Evolutionary conservation across 1,140 invertebrate genomes (phyloP), one percentile per base, ranked within the genome.

Genomic region (Cydia amplana): DNA sequence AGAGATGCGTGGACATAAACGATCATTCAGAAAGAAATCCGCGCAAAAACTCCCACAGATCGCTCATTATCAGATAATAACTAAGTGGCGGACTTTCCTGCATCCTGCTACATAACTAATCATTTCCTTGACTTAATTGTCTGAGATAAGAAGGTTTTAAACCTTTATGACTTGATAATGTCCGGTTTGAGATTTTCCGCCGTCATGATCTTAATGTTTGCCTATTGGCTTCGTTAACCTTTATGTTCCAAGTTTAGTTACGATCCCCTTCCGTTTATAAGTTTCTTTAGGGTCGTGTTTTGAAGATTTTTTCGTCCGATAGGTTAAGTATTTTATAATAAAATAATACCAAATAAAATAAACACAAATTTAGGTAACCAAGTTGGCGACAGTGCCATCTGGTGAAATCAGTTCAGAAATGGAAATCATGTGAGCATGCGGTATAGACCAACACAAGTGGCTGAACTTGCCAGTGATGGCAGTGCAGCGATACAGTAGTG

Each of bases 81-180:
- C 10, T 72, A 76, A 79, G 79, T 46, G 74, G 75, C 46, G 76
- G 77, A 64, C 75, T 83, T 83, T 75, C 77, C 78, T 72, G 75
- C 74, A 74, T 83, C 75, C 81, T 80, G 75, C 51, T 80, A 36
- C 28, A 25, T 55, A 60, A n/a, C 40, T 18, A 74, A 65, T 65
- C 12, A 72, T 72, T 79, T 74, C 73, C 74, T 74, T 64, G 32
- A 20, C 51, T 1, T 75, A 23, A 70, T 36, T 70, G 65, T 70
- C 10, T 18, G n/a, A 18, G 32, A 36, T 36, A 36, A 18, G 7
- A 70, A 36, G 28, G n/a, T n/a, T 70, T 43, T 67, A 32, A 65
- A 32, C 14, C 28, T 28, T 65, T 36, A 70, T 70, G 28, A 36
- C 16, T n/a, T 70, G 7, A 60, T 18, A 9, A 40, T 70, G 10